A percentile compares a stretch with the other conserved stretches of the same genome.
Evolutionary conservation across 2,888 invertebrate species (phyloP).

Genomic region (Ectemnius continuus): DNA sequence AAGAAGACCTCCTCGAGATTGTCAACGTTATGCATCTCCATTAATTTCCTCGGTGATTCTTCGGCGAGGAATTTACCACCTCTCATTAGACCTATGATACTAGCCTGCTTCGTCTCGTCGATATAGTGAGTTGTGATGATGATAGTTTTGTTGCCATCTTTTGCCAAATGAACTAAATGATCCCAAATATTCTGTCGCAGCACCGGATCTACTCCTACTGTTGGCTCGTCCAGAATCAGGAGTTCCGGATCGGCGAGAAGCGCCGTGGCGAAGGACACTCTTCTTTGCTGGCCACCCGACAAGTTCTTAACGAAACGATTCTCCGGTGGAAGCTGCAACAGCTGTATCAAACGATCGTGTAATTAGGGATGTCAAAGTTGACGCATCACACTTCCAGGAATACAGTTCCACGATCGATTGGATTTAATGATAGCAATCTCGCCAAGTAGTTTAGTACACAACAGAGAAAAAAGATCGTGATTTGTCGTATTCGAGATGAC

Average conservation of each 20-base stretch:
- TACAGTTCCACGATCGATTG: no score
- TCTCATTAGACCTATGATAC: conserved; percentile 89
- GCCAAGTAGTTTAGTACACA: no score
- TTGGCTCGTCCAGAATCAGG: conserved; percentile 94
- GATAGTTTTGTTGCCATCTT: conserved; percentile 87
- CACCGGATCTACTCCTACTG: conserved; percentile 95
- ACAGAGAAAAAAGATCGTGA: no score
- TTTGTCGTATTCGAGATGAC: no score
- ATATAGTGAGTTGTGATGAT: conserved; percentile 94
- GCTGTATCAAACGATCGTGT: conserved; percentile 53
- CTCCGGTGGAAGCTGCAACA: conserved; percentile 80
- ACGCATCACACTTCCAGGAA: no score
- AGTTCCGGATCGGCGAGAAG: conserved; percentile 93
- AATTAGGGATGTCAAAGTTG: background rate
- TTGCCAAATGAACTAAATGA: conserved; percentile 88
- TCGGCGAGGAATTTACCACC: conserved; percentile 92
- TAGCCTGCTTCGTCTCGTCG: conserved; percentile 91
- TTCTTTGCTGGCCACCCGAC: conserved; percentile 93
- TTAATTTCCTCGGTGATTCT: conserved; percentile 86
- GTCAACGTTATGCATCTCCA: conserved; percentile 85
- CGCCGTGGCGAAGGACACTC: conserved; percentile 93
- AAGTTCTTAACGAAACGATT: conserved; percentile 85
- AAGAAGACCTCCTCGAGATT: conserved; percentile 90
- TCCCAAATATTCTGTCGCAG: conserved; percentile 92
- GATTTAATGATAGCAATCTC: no score